Evolutionary conservation across 2,113 vertebrate species (phyloP).

Genomic region (Aptenodytes forsteri): DNA sequence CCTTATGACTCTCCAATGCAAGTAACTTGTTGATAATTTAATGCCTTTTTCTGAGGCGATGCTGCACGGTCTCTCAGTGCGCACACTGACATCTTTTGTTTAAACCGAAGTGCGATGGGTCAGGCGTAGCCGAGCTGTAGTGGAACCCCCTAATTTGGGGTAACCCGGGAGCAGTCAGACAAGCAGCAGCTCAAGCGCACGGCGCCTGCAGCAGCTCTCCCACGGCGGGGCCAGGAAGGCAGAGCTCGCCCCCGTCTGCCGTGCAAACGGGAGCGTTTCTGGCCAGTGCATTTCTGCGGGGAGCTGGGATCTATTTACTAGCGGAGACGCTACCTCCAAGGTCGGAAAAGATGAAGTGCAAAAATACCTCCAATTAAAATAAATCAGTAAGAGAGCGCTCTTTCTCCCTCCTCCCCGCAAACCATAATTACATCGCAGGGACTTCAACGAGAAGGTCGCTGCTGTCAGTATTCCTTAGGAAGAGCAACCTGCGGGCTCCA

Average conservation of each 20-base stretch:
- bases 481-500: not conserved
- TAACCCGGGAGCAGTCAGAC: not conserved
- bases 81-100: not conserved
- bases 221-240: not conserved
- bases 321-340: not conserved
- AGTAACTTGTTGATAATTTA: constrained; percentile 7
- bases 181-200: not conserved
- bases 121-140: not conserved
- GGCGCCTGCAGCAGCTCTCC: not conserved
- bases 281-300: not conserved
- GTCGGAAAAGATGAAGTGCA: not conserved
- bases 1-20: not conserved
- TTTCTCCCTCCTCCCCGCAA: not conserved
- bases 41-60: not conserved
- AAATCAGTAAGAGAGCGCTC: not conserved
- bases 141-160: not conserved
- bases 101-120: not conserved
- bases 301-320: too few species aligned
- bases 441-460: not conserved
- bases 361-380: not conserved
- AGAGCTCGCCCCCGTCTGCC: not conserved
- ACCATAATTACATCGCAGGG: not conserved
- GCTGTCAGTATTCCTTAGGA: not conserved
- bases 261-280: not conserved
- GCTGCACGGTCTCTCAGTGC: not conserved